Evolutionary conservation across 2,797 vertebrate species (phyloP).

Genomic region (Apogon talboti): DNA sequence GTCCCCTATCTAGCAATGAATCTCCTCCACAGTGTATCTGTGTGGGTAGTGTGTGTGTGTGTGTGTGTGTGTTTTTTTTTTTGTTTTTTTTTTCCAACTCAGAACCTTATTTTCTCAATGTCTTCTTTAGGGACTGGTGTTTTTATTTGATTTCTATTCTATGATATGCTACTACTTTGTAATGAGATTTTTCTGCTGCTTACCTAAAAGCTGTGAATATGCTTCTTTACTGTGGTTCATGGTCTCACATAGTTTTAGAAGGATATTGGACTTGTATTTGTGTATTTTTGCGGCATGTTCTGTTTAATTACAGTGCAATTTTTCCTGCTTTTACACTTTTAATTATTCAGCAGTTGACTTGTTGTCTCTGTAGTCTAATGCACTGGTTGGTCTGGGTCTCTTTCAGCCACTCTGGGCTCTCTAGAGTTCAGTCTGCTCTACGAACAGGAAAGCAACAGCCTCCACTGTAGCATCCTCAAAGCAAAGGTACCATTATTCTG

Average conservation of each 20-base stretch:
- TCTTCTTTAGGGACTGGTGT: conserved; percentile 43
- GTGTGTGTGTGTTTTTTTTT: conserved; percentile 12
- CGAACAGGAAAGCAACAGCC: conserved; percentile 92
- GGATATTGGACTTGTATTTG: not conserved
- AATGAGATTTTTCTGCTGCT: conserved; percentile 35
- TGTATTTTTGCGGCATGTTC: not conserved
- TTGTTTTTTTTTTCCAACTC: conserved; percentile 23
- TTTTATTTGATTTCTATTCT: conserved; percentile 50
- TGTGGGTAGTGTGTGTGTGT: conserved; percentile 38
- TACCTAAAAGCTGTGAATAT: conserved; percentile 26
- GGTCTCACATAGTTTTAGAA: not conserved
- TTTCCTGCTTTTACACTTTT: conserved; percentile 19
- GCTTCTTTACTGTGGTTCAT: conserved; percentile 8
- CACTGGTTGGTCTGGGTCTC: conserved; percentile 57
- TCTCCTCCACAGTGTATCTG: conserved; percentile 53
- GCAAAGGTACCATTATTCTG: conserved; percentile 86
- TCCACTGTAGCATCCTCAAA: conserved; percentile 93
- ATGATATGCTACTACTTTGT: conserved; percentile 23
- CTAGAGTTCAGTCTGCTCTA: conserved; percentile 95
- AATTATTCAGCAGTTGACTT: conserved; percentile 32
- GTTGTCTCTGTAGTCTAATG: conserved; percentile 26
- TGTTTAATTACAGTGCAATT: conserved; percentile 35
- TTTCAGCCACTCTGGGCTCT: conserved; percentile 92
- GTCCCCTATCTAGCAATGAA: conserved; percentile 38
- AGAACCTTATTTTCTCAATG: conserved; percentile 33